Evolutionary conservation across 2,888 invertebrate species (phyloP), one percentile per base, ranked within the genome.

Genomic region (Abscondita cerata): DNA sequence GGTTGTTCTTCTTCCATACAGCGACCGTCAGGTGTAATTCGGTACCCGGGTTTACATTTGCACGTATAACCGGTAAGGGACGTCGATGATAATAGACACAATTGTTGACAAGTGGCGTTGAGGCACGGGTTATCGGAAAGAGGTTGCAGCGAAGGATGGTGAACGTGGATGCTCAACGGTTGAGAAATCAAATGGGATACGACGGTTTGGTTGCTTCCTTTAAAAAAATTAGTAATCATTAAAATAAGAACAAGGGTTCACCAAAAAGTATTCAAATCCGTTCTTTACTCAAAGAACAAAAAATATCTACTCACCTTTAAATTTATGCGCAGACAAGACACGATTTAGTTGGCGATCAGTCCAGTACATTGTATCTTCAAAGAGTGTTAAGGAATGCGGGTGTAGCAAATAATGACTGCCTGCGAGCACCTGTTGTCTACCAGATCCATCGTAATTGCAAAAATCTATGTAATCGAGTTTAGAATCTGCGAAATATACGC

Each of bases 381-480:
- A 98, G 5, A 98, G 82, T 0, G 97, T 94, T 33, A 99, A 80
- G 6, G 95, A 96, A 78, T 98, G 98, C 0, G 98, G 97, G 81
- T 98, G 98, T 1, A 97, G 83, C 0, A 99, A 82, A 76, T 98
- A 98, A 80, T 98, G 93, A 68, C 93, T 93, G 12, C 90, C 90
- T 1, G 94, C 90, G 13, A 95, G 76, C 0, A 95, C 96, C 79
- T 96, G 95, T 68, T 93, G 91, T 15, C 98, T 82, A 0, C 93
- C 93, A 0, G 89, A 87, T 6, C 99, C 99, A 73, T 98, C 95
- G 82, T 99, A 99, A 75, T 95, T 91, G 76, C 97, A 98, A 77
- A 96, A 97, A 76, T 98, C 98, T 62, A 99, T 98, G 75, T 95
- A 98, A 78, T 98, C 98, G 33, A 99, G 81, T 76, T 98, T 96